A percentile compares a stretch with the other conserved stretches of the same genome.
Conservation (phyloP, 2,888 invertebrate species). For the Limnephilus rhombicus region DNA sequence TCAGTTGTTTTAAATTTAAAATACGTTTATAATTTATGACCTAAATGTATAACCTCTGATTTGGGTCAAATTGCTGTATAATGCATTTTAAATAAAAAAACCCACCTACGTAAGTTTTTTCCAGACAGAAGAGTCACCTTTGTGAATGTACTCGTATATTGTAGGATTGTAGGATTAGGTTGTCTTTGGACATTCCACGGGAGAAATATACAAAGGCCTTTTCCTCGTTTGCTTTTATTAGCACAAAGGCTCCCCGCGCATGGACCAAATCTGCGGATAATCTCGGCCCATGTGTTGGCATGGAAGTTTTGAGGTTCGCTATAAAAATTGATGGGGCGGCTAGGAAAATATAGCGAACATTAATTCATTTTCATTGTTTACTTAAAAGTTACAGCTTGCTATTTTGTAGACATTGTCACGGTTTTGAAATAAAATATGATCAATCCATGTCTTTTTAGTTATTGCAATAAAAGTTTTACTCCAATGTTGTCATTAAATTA, state of each 20-base stretch:
- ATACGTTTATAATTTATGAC: no score
- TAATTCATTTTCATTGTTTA: neutral
- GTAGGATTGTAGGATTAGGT: neutral
- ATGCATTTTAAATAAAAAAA: neutral
- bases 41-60: neutral
- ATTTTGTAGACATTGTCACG: neutral
- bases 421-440: neutral
- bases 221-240: constrained; percentile 57
- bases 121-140: neutral
- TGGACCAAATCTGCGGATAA: constrained; percentile 35
- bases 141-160: neutral
- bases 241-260: constrained; percentile 13
- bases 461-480: neutral
- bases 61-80: neutral
- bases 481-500: neutral
- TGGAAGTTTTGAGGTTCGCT: constrained; percentile 17
- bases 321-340: neutral
- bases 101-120: neutral
- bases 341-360: neutral
- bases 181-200: neutral
- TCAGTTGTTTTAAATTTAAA: no score
- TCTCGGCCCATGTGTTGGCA: neutral
- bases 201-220: constrained; percentile 42
- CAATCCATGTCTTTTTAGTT: neutral
- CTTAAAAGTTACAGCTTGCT: neutral